Base-by-base conservation (phyloP, 1,140 invertebrate species). In the Gryllus bimaculatus region DNA sequence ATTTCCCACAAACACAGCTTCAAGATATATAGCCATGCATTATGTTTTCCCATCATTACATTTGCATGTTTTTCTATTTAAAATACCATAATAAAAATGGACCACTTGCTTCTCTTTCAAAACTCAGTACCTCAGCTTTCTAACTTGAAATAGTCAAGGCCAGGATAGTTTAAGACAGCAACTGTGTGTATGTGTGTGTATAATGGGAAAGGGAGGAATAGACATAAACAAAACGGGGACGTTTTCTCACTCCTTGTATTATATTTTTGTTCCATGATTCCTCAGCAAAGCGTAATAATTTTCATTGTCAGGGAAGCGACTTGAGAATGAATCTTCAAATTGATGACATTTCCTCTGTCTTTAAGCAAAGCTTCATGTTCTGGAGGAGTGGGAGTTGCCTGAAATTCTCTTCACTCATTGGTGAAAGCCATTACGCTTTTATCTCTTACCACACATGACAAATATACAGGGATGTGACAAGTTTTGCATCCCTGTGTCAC, bases 201-300 rank as follows among this genome's bases (percentile, higher is more conserved):
- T 39, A 13, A 66, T 18, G 18, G 54, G 54, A 66, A 66, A 66
- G 54, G 54, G 54, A 66, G 10, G 54, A 66, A 66, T 66, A 10
- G 18, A 66, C 18, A 66, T 66, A 66, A 66, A 66, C 54, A 66
- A 66, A 66, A 66, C 18, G 2, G 54, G 54, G 54, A 66, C 54
- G 18, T 66, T 39, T 39, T 66, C 54, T 66, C 54, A 66, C 18
- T 66, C 54, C 54, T 66, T 66, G 54, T 3, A 66, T 66, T 66
- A 66, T 66, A 18, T 66, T 66, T 66, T 39, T 66, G 18, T 18
- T 66, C 54, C 54, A 66, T 13, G 54, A 66, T 3, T 66, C 54
- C 54, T 66, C 54, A 66, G 54, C 54, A 66, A 66, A 66, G 54
- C 54, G 54, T 66, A 66, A 66, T 66, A 66, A 66, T 66, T 66